Evolutionary conservation across 2,797 vertebrate genomes (phyloP), one percentile per base, ranked within the genome.

Genomic region (Brachyrhaphis roseni): DNA sequence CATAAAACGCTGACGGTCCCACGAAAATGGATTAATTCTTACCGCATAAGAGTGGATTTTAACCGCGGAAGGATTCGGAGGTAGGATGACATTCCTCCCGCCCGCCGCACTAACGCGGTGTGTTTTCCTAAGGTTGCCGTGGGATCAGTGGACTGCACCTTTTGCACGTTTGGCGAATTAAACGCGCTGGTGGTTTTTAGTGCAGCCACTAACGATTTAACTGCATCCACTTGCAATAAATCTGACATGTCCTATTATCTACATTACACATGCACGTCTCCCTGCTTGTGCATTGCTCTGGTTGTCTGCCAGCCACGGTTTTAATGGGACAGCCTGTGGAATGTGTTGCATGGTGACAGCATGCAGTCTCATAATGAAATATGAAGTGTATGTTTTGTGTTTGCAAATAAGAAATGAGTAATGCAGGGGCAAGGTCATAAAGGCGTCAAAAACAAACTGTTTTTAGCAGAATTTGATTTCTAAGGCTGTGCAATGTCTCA

Each of bases 141-240:
- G 80, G 82, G 86, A 89, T 78, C 79, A 77, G 71, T 28, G 23
- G 81, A 55, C 82, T 89, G 85, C 86, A 85, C 45, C 89, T 86
- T 90, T 87, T 77, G 83, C 90, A 88, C 84, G 87, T 88, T 86
- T 77, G 82, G 78, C 26, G 82, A 91, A 91, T 90, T 89, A 87
- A 83, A 86, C 90, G 85, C 83, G 80, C 87, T 4, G 85, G 0
- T 79, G 88, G 10, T 28, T 87, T 86, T 87, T 28, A 51, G 74
- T 76, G 51, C 82, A 75, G 76, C 76, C 2, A 18, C 70, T 80
- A 68, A 88, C 75, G 66, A 80, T 46, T 74, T 57, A 77, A 80
- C 74, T 15, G n/a, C 72, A 28, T 15, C 1, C 43, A 4, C 39
- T n/a, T 26, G 74, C 7, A 49, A 43, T 88, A 82, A 84, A 86